These are phyloP conservation scores for Microplitis mediator DNA, from an alignment of 1,140 invertebrate genomes.

Conservation along the genomic window DNA sequence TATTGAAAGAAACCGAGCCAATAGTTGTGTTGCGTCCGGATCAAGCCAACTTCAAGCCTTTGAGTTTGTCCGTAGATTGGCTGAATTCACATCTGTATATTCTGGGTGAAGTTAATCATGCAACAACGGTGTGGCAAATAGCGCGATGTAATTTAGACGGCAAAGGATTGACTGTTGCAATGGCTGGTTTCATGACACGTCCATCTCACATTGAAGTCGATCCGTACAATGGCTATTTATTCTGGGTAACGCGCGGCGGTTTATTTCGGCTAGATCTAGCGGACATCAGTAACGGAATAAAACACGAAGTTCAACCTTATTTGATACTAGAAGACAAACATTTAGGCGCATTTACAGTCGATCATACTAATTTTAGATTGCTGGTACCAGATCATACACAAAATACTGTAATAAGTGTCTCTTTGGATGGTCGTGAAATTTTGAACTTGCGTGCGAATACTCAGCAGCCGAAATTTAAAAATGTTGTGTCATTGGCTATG, in stretches of 20 bases:
- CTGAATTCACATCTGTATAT: slow-evolving; percentile 82
- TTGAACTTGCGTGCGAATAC: slow-evolving; percentile 76
- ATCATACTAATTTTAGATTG: slow-evolving; percentile 80
- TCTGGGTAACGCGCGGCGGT: slow-evolving; percentile 75
- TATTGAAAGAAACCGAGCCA: slow-evolving; percentile 54
- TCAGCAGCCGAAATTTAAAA: slow-evolving; percentile 76
- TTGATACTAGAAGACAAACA: slow-evolving; percentile 67
- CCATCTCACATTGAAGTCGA: slow-evolving; percentile 85
- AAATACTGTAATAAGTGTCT: slow-evolving; percentile 81
- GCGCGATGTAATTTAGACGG: slow-evolving; percentile 76
- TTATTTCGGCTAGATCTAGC: slow-evolving; percentile 80
- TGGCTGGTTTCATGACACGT: slow-evolving; percentile 69
- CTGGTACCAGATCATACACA: slow-evolving; percentile 74
- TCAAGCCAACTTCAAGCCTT: slow-evolving; percentile 66
- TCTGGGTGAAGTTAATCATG: slow-evolving; percentile 69
- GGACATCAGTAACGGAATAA: slow-evolving; percentile 72
- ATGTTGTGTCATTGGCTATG: slow-evolving; percentile 77
- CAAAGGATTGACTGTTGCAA: slow-evolving; percentile 69
- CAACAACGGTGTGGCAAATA: slow-evolving; percentile 71
- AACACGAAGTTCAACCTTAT: slow-evolving; percentile 63
- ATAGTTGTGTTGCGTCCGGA: slow-evolving; percentile 65
- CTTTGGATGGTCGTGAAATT: slow-evolving; percentile 79
- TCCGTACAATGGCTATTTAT: slow-evolving; percentile 90
- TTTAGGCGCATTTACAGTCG: slow-evolving; percentile 77
- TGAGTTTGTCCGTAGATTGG: slow-evolving; percentile 85